Evolutionary conservation across 2,113 vertebrate genomes (phyloP), one percentile per base, ranked within the genome.

Genomic region (Axis porcinus): DNA sequence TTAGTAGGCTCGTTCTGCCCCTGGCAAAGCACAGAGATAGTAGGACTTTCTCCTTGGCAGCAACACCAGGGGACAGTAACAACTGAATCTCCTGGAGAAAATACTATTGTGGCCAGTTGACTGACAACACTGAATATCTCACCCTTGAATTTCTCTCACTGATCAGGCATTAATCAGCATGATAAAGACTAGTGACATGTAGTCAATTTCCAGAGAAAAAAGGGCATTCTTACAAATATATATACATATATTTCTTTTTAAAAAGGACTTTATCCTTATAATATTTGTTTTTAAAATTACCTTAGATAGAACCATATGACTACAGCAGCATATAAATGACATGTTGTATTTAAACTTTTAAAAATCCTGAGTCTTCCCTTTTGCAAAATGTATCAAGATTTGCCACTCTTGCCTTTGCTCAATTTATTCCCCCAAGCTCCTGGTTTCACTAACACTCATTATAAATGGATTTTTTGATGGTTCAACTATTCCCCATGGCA

Each of bases 91-190:
- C 7, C 43, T 27, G 9, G 55, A 57, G 45, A 43, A 92, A 94
- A n/a, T 23, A 23, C 27, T 16, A 30, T 11, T 15, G 64, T 67
- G 57, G 16, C 6, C 16, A 25, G 67, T 10, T 94, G 40, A n/a
- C 25, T 62, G 64, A 25, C 30, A 17, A n/a, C 19, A 52, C 21
- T 45, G 23, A 90, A 21, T 64, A 82, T 92, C 82, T 93, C 33
- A n/a, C 14, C 14, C 43, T 95, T 94, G 30, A 60, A 96, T 96
- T 98, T 97, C 40, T 17, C 58, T 95, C 14, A 47, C 62, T 19
- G 43, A 87, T 79, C 88, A 94, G 14, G 60, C 85, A 62, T 60
- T 95, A 93, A 70, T 70, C 55, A 78, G 52, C 57, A 87, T 86
- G 60, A 3, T 52, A 55, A 12, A 91, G 81, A 81, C 87, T 87